A percentile compares a stretch with the other conserved stretches of the same genome.
Evolutionary conservation across 2,888 invertebrate species (phyloP).

Genomic region (Conops quadrifasciatus): DNA sequence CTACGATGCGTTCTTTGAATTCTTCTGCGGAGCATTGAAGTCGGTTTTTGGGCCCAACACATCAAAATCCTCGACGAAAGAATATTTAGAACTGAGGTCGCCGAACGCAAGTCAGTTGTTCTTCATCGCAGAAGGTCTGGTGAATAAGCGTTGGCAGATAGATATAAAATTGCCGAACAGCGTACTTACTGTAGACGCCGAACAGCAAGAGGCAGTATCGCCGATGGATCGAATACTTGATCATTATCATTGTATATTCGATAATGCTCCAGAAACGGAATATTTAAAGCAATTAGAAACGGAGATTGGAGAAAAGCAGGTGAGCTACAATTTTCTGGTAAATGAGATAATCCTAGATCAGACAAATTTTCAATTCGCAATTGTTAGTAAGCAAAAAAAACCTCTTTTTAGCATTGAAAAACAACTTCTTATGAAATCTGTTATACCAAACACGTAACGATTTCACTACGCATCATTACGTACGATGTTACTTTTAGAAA

Average conservation of each 20-base stretch:
- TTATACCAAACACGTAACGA: too few relatives aligned
- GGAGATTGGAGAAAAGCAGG: slow-evolving; percentile 50
- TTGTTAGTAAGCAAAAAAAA: too few relatives aligned
- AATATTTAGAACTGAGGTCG: slow-evolving; percentile 58
- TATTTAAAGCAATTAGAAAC: slow-evolving; percentile 59
- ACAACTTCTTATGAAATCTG: too few relatives aligned
- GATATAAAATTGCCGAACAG: slow-evolving; percentile 56
- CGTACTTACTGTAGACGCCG: slow-evolving; percentile 62
- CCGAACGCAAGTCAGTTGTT: slow-evolving; percentile 67
- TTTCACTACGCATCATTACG: too few relatives aligned
- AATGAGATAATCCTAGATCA: neutral
- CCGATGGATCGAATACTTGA: slow-evolving; percentile 60
- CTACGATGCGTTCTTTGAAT: slow-evolving; percentile 51
- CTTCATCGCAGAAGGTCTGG: slow-evolving; percentile 66
- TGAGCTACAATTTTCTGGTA: slow-evolving; percentile 27
- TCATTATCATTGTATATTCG: slow-evolving; percentile 60
- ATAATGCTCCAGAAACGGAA: slow-evolving; percentile 61
- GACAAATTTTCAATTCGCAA: neutral
- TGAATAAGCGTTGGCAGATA: slow-evolving; percentile 54
- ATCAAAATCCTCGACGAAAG: neutral
- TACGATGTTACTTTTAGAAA: too few relatives aligned
- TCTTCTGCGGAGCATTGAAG: slow-evolving; percentile 47
- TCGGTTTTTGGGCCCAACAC: slow-evolving; percentile 40
- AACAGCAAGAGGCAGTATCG: slow-evolving; percentile 49
- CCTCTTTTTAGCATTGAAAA: too few relatives aligned